Evolutionary conservation across 23 tunicate species (phyloP), one percentile per base, ranked within the genome.

Genomic region (Halocynthia roretzi): DNA sequence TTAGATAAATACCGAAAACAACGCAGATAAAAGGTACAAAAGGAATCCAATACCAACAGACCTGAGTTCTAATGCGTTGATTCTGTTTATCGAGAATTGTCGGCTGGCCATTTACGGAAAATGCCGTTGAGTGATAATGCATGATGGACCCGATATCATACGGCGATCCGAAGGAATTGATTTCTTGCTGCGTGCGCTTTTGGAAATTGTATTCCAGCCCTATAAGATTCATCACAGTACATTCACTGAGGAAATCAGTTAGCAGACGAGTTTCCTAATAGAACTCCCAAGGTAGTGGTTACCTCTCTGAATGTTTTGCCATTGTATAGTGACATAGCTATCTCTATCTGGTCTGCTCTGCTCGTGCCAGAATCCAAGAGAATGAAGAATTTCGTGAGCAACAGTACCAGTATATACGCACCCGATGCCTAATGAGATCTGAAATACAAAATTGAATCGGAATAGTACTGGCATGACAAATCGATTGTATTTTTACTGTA

Each of bases 291-390:
- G n/a, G 63, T 31, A 31, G 44, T 31, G 4, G 44, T 31, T 31
- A 80, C 83, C 79, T 68, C 40, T 8, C 8, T n/a, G 22, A 15
- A 81, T 74, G 70, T 81, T 81, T 8, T 2, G 5, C 70, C 70
- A 75, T 17, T 55, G 23, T 8, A 81, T 81, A 14, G 63, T 50
- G 55, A 81, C 80, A 60, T 81, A 6, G 53, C 5, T 4, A 72
- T 81, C 85, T 57, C 85, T 56, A 48, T 81, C 85, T 10, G 85
- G 85, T 23, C 85, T 52, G 50, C 85, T 81, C 73, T 81, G 85
- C 50, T 81, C 85, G 70, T 81, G 85, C 85, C 85, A 81, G 57
- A 84, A 84, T 5, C 87, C 87, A 44, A 84, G 82, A 8, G 87
- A 84, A 56, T 84, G 87, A 58, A 84, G 53, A 53, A 84, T 62